Evolutionary conservation across 2,888 invertebrate species (phyloP).

Genomic region (Tyria jacobaeae): DNA sequence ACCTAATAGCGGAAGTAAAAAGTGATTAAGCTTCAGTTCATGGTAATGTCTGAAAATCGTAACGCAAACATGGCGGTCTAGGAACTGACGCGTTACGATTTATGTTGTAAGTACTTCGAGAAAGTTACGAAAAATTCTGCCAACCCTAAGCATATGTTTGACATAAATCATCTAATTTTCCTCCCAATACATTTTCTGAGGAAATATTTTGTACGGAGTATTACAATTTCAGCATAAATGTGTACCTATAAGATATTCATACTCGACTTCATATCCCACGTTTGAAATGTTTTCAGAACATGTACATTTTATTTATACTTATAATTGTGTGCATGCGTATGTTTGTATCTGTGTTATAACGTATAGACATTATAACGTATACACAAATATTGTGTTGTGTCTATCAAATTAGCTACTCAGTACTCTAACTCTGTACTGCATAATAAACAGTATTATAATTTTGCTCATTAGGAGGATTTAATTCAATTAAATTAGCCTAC

Average conservation of each 20-base stretch:
- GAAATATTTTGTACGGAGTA: not conserved
- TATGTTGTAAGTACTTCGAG: constrained; percentile 1
- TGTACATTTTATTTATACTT: not conserved
- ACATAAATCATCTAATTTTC: constrained; percentile 16
- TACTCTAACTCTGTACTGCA: too few relatives aligned
- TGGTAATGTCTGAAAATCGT: constrained; percentile 3
- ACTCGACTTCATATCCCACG: not conserved
- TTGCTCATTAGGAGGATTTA: too few relatives aligned
- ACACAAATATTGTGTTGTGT: too few relatives aligned
- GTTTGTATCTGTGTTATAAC: too few relatives aligned
- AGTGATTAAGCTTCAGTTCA: constrained; percentile 4
- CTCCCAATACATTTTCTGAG: constrained; percentile 2
- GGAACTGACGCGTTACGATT: constrained; percentile 8
- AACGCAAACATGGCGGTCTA: constrained; percentile 3
- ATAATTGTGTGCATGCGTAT: too few relatives aligned
- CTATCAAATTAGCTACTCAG: too few relatives aligned
- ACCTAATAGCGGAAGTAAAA: not conserved
- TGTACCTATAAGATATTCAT: not conserved
- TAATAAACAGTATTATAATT: too few relatives aligned
- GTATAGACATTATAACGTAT: too few relatives aligned
- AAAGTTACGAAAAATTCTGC: constrained; percentile 13
- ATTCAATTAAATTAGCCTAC: too few relatives aligned
- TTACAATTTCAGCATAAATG: not conserved
- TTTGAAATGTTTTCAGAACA: too few relatives aligned
- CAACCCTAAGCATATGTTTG: constrained; percentile 9